Conservation (phyloP, 2,888 invertebrate species). For the Lithophane ornitopus region DNA sequence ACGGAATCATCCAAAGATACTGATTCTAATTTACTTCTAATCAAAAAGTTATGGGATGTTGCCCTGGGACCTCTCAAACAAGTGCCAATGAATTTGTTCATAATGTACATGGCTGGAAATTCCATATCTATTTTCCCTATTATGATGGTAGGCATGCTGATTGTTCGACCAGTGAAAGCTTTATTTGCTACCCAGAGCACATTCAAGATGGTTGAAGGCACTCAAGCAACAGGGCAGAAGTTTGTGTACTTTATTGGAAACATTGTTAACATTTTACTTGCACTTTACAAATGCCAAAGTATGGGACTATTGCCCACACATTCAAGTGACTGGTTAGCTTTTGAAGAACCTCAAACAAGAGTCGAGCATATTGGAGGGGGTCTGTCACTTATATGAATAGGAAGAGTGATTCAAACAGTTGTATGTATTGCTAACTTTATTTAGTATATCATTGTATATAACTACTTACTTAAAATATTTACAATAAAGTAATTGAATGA, state of each 20-base stretch:
- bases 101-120: conserved; percentile 99
- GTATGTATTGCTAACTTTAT: conserved; percentile 75
- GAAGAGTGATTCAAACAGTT: conserved; percentile 69
- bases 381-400: conserved; percentile 89
- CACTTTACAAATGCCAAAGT: conserved; percentile 99
- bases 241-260: conserved; percentile 98
- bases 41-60: conserved; percentile 99
- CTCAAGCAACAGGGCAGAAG: conserved; percentile 97
- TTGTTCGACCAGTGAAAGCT: conserved; percentile 98
- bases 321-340: conserved; percentile 99
- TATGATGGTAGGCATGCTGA: conserved; percentile 99
- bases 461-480: conserved; percentile 83
- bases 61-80: conserved; percentile 98
- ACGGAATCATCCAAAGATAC: conserved; percentile 95
- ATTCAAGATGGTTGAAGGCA: conserved; percentile 98
- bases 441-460: conserved; percentile 78
- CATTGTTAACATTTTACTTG: conserved; percentile 96
- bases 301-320: conserved; percentile 99
- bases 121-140: conserved; percentile 99
- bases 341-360: conserved; percentile 97
- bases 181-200: conserved; percentile 97
- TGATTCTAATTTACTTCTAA: conserved; percentile 95
- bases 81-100: conserved; percentile 99
- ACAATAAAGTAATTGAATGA: conserved; percentile 75
- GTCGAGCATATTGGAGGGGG: conserved; percentile 97